Evolutionary conservation across 2,888 invertebrate genomes (phyloP), one percentile per base, ranked within the genome.

Genomic region (Plagodis dolabraria): DNA sequence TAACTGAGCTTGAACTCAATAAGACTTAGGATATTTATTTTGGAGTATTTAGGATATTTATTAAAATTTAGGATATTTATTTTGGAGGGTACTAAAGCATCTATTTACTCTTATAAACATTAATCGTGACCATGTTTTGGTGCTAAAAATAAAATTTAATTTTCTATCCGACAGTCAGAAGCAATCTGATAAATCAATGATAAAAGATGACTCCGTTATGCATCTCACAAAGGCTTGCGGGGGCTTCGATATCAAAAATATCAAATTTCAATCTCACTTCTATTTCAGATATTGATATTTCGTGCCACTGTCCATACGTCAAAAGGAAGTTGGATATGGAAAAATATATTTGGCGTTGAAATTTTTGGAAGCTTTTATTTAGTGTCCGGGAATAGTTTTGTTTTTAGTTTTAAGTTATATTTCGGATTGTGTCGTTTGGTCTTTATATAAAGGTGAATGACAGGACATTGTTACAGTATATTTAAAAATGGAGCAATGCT

Each of bases 141-240:
- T 68, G 65, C 60, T 63, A 65, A 67, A 71, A 71, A 42, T 68
- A 76, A 80, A 80, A 85, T 85, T 82, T 85, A 83, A 80, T 84
- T 70, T 76, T 81, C 79, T 71, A 76, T 74, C 79, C 71, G 69
- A 71, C 77, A 71, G 72, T 68, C 73, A 72, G 76, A 71, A 77
- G 78, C 80, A 80, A 86, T 86, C 80, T 70, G 84, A 86, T 87
- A 85, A 82, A 81, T 84, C 82, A 75, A 80, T 88, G 86, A 88
- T 87, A 85, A 87, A 88, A 88, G 81, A 83, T 83, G 71, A 76
- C 71, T 74, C 75, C 67, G 78, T 75, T 77, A 70, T 76, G 77
- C 73, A 75, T 12, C 57, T 76, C 77, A 78, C 71, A 74, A 75
- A 76, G 65, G 69, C 72, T 62, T 69, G 72, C 67, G 67, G 72